Evolutionary conservation across 2,113 vertebrate species (phyloP).

Genomic region (Tetrao urogallus): DNA sequence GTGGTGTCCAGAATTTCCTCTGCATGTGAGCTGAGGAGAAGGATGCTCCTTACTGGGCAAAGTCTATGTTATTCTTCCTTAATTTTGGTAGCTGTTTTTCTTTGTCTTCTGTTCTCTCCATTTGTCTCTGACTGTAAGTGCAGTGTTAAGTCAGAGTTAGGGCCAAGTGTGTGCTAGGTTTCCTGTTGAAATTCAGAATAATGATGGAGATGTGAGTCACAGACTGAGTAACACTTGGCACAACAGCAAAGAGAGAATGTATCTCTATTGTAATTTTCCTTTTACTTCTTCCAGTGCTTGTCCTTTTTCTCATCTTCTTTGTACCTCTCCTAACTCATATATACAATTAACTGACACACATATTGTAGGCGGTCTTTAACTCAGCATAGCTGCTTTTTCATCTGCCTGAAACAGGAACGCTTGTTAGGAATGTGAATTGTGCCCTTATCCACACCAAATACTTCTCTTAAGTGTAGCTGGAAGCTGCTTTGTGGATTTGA

Average conservation of each 20-base stretch:
- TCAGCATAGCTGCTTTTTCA: background rate
- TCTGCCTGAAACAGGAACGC: background rate
- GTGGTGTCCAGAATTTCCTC: background rate
- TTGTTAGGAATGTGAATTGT: background rate
- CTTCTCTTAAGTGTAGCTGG: background rate
- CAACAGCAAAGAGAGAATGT: background rate
- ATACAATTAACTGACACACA: background rate
- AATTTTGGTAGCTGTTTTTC: slow-evolving; percentile 8
- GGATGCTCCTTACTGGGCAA: background rate
- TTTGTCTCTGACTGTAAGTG: slow-evolving; percentile 8
- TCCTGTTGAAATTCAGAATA: background rate
- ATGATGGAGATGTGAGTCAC: background rate
- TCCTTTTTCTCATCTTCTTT: background rate
- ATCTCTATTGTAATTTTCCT: background rate
- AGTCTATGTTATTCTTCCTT: background rate
- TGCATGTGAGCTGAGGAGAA: background rate
- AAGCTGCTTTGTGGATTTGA: background rate
- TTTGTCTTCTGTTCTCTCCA: background rate
- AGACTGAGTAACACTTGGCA: background rate
- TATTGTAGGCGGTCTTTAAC: background rate
- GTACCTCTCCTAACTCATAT: background rate
- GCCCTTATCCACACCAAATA: background rate
- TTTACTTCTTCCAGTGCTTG: background rate
- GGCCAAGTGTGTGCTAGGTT: slow-evolving; percentile 6
- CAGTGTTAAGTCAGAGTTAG: background rate